phyloP scores from a whole-genome alignment of 2,797 vertebrate species.

The Threskiornis aethiopicus region DNA sequence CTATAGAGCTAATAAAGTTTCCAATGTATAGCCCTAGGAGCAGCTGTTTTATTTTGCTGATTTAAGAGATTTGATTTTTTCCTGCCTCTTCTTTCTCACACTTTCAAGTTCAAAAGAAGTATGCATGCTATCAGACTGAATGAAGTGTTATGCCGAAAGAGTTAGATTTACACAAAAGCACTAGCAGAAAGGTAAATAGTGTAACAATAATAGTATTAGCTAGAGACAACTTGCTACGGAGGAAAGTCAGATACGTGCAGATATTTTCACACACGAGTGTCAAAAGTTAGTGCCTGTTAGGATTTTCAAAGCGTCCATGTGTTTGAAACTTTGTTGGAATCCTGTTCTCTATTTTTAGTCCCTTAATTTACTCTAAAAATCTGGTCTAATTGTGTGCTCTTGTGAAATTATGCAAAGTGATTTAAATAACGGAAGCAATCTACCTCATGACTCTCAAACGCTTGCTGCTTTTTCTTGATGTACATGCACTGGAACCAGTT shows the following conservation, averaged over 20 bases:
- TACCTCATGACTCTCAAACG: neutral
- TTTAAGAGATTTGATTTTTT: conserved; percentile 28
- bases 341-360: conserved; percentile 14
- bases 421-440: conserved; percentile 4
- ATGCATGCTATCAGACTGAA: neutral
- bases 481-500: neutral
- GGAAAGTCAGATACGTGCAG: neutral
- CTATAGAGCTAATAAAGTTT: conserved; percentile 31
- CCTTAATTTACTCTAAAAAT: conserved; percentile 4
- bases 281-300: neutral
- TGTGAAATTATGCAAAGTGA: conserved; percentile 23
- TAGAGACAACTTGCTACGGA: neutral
- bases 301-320: neutral
- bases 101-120: neutral
- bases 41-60: conserved; percentile 48
- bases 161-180: neutral
- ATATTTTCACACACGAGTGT: neutral
- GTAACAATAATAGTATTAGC: neutral
- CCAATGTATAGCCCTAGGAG: neutral
- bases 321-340: neutral
- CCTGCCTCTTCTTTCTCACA: neutral
- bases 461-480: neutral
- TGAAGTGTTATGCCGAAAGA: neutral
- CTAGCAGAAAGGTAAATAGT: neutral
- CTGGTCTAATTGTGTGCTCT: conserved; percentile 1